A percentile compares a stretch with the other conserved stretches of the same genome.
These are phyloP conservation scores for Macrotis lagotis DNA, from an alignment of 2,113 vertebrate genomes.

Conservation along the genomic window DNA sequence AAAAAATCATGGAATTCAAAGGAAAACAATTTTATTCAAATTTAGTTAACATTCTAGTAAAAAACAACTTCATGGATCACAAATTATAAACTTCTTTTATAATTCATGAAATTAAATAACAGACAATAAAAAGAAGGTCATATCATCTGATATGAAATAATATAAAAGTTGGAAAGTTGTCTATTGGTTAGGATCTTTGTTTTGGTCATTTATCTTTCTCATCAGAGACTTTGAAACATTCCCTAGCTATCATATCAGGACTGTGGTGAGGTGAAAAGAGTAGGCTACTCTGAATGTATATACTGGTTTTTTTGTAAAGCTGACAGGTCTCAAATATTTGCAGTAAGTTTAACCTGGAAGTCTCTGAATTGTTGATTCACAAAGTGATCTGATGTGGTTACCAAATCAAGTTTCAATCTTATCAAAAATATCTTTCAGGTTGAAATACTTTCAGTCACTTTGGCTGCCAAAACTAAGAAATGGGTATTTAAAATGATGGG, in stretches of 20 bases:
- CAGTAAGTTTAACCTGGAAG: background rate
- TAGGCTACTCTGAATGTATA: background rate
- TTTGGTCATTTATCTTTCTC: background rate
- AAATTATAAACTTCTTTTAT: no score
- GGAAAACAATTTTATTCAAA: no score
- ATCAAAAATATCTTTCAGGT: background rate
- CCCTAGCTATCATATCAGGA: background rate
- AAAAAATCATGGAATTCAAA: no score
- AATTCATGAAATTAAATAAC: no score
- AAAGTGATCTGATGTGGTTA: background rate
- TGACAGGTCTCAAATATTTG: background rate
- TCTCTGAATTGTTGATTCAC: background rate
- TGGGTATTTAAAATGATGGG: conserved; percentile 16
- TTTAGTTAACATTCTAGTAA: no score
- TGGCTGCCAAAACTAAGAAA: background rate
- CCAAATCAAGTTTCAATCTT: background rate
- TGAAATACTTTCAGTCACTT: background rate
- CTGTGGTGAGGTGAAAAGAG: background rate
- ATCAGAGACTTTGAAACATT: background rate
- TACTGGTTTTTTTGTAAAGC: background rate
- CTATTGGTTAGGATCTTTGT: background rate
- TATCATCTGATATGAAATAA: background rate
- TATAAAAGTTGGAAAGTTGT: background rate
- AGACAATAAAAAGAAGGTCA: no score
- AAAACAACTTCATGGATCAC: no score